Evolutionary conservation across 2,888 invertebrate species (phyloP).

Genomic region (Agrotis puta): DNA sequence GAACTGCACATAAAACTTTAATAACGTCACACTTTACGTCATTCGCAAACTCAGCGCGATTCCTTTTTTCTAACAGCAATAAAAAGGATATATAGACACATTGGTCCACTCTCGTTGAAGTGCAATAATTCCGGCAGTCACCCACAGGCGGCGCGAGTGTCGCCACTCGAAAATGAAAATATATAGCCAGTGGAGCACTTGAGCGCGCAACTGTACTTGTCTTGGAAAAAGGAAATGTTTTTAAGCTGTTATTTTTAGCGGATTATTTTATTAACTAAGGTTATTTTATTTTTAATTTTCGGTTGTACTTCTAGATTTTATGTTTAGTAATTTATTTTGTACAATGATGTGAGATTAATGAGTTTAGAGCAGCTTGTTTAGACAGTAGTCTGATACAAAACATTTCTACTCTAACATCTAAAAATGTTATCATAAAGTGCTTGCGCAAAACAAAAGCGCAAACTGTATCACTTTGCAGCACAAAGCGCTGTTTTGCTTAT

Average conservation of each 20-base stretch:
- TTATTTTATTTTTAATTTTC: neutral
- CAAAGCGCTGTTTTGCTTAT: conserved; percentile 83
- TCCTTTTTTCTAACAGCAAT: conserved; percentile 76
- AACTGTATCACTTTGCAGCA: conserved; percentile 67
- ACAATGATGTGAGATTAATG: too few relatives aligned
- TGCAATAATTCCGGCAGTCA: conserved; percentile 86
- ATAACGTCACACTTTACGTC: conserved; percentile 73
- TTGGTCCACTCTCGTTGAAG: conserved; percentile 77
- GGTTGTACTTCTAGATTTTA: neutral
- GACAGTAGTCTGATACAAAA: neutral
- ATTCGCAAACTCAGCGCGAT: conserved; percentile 54
- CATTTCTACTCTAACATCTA: conserved; percentile 6
- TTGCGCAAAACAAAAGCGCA: conserved; percentile 62
- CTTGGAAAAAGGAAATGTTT: conserved; percentile 64
- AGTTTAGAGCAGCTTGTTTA: too few relatives aligned
- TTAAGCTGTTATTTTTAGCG: conserved; percentile 46
- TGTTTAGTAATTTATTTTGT: neutral
- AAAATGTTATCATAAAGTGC: conserved; percentile 48
- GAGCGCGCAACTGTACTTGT: conserved; percentile 73
- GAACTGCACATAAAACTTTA: conserved; percentile 76
- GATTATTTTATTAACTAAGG: conserved; percentile 29
- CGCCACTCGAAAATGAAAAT: conserved; percentile 78
- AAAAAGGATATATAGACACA: conserved; percentile 75
- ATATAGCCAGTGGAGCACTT: conserved; percentile 81
- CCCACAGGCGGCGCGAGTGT: conserved; percentile 80